Base-by-base conservation (phyloP, 2,113 vertebrate species). In the Zootoca vivipara region DNA sequence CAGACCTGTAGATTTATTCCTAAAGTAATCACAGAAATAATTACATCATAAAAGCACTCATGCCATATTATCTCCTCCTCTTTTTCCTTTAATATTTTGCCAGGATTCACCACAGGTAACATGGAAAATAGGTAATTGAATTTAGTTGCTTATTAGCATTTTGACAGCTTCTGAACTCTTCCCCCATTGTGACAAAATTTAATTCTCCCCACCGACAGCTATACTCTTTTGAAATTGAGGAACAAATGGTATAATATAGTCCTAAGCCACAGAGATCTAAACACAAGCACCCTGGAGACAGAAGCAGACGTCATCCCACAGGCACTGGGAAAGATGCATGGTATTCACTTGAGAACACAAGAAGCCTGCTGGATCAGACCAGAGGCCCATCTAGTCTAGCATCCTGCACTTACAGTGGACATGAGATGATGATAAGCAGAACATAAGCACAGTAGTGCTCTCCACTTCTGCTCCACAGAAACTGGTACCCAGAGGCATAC, bases 131-230 rank as follows among this genome's bases (percentile, higher is more conserved):
- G 86, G 74, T 94, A 93, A 94, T 82, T 87, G 62, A 92, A 91
- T 95, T 93, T 95, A 65, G 79, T 81, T 91, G 93, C 89, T 52
- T 83, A 89, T 94, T 96, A 93, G 79, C 85, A 89, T 91, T 95
- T 91, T 95, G 94, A 92, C 90, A 93, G 89, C 74, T 91, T 69
- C 80, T 91, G 89, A 94, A 93, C 69, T 87, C 77, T 91, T 92
- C 94, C 87, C 58, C 69, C 86, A 90, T 79, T 64, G 82, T 94
- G 83, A 91, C 58, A 93, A 65, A 77, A 94, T 94, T 92, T 94
- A 92, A 93, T 93, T 95, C 91, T 82, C 87, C 86, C 85, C 89
- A 92, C 87, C 92, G 77, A 78, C 79, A 26, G 87, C 24, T 94
- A 88, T 90, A 93, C 86, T 93, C 65, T 81, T 91, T 93, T 93